phyloP scores from a whole-genome alignment of 2,797 vertebrate species.

The Aphelocoma californica region DNA sequence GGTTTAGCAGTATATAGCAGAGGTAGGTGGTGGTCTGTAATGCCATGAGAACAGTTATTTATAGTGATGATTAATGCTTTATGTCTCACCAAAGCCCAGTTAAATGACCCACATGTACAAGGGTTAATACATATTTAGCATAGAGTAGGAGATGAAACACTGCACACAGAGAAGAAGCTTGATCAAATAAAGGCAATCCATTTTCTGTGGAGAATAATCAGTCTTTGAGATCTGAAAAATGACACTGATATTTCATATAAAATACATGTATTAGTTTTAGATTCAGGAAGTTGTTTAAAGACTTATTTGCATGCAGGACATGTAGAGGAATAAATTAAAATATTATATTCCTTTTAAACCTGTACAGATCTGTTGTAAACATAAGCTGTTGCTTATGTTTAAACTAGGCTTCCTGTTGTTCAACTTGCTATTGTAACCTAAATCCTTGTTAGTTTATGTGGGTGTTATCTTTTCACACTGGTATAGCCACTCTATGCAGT shows the following conservation, averaged over 20 bases:
- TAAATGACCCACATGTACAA: not conserved
- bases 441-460: not conserved
- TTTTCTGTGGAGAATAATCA: not conserved
- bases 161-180: not conserved
- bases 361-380: not conserved
- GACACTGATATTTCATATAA: not conserved
- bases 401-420: not conserved
- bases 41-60: not conserved
- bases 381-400: not conserved
- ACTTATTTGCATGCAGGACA: not conserved
- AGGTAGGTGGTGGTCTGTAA: not conserved
- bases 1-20: not conserved
- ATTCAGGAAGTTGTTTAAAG: not conserved
- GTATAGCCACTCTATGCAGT: not conserved
- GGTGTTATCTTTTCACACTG: not conserved
- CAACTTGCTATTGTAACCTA: not conserved
- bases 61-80: not conserved
- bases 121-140: not conserved
- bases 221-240: not conserved
- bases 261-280: not conserved
- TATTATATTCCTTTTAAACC: not conserved
- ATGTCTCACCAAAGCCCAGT: not conserved
- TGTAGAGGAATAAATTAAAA: not conserved
- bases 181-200: not conserved
- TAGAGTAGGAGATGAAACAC: not conserved